Conservation (phyloP, 2,113 vertebrate species). For the Pseudorasbora parva region DNA sequence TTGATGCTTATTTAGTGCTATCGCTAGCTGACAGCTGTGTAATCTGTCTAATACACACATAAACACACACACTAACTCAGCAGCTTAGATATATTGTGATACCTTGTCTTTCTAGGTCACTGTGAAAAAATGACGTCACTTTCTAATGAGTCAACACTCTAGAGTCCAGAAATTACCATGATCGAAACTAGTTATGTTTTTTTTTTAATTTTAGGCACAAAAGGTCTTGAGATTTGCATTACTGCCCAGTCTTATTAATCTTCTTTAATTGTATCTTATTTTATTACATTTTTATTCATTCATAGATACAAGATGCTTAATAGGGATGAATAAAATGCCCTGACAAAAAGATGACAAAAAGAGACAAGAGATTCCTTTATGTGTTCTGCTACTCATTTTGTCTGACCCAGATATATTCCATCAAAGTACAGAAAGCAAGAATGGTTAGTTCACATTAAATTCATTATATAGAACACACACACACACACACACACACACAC, state of each 20-base stretch:
- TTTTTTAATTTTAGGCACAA: conserved; percentile 4
- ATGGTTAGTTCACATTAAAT: neutral
- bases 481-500: no score
- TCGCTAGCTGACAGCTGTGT: neutral
- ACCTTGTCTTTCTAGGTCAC: conserved; percentile 36
- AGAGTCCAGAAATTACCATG: conserved; percentile 9
- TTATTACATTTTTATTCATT: neutral
- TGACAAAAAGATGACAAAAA: conserved; percentile 31
- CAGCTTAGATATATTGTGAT: neutral
- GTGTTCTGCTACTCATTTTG: conserved; percentile 25
- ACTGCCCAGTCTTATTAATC: neutral
- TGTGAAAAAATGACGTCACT: conserved; percentile 13
- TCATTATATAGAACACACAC: no score
- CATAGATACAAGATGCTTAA: neutral
- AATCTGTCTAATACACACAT: neutral
- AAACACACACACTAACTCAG: neutral
- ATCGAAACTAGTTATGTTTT: conserved; percentile 14
- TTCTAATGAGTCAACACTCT: conserved; percentile 31
- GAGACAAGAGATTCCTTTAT: neutral
- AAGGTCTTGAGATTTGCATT: neutral
- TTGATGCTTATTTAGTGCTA: conserved; percentile 10
- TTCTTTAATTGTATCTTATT: neutral
- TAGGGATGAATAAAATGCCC: neutral
- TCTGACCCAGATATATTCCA: conserved; percentile 46
- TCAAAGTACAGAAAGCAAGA: conserved; percentile 24